These are phyloP conservation scores for Forbesichthys papilliferus DNA, from an alignment of 2,113 vertebrate genomes.

Conservation along the genomic window DNA sequence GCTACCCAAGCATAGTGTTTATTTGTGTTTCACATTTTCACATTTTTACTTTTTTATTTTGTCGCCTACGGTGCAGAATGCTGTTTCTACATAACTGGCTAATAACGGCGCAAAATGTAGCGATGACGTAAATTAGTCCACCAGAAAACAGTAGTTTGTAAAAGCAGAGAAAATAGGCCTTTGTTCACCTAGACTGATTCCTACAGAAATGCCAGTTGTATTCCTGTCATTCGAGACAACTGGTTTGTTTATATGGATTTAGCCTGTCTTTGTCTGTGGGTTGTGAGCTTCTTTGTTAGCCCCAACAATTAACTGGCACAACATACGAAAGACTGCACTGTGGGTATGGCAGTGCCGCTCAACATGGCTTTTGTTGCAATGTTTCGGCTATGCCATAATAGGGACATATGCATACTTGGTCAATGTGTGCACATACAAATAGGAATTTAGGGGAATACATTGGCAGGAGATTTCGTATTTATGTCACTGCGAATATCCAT, in stretches of 20 bases:
- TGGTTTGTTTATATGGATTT: slow-evolving; percentile 51
- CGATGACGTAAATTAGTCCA: slow-evolving; percentile 14
- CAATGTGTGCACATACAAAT: too few relatives aligned
- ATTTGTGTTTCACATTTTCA: slow-evolving; percentile 46
- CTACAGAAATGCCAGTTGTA: slow-evolving; percentile 45
- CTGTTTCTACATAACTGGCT: slow-evolving; percentile 41
- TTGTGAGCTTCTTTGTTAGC: slow-evolving; percentile 61
- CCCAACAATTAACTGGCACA: slow-evolving; percentile 42
- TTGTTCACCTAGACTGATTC: slow-evolving; percentile 70
- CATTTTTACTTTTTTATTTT: slow-evolving; percentile 52
- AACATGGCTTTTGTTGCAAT: slow-evolving; percentile 27
- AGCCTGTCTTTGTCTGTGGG: slow-evolving; percentile 61
- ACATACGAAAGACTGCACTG: slow-evolving; percentile 21
- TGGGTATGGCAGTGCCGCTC: slow-evolving; percentile 24
- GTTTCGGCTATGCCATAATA: slow-evolving; percentile 7
- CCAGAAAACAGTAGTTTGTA: slow-evolving; percentile 45
- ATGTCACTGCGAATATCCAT: too few relatives aligned
- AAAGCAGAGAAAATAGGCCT: slow-evolving; percentile 43
- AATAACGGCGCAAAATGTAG: slow-evolving; percentile 40
- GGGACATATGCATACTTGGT: background rate
- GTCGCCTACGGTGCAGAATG: slow-evolving; percentile 52
- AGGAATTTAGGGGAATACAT: too few relatives aligned
- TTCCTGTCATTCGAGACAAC: slow-evolving; percentile 54
- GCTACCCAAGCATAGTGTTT: slow-evolving; percentile 28
- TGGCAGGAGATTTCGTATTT: too few relatives aligned